phyloP scores from a whole-genome alignment of 2,797 vertebrate species.

The Glyptemys insculpta region DNA sequence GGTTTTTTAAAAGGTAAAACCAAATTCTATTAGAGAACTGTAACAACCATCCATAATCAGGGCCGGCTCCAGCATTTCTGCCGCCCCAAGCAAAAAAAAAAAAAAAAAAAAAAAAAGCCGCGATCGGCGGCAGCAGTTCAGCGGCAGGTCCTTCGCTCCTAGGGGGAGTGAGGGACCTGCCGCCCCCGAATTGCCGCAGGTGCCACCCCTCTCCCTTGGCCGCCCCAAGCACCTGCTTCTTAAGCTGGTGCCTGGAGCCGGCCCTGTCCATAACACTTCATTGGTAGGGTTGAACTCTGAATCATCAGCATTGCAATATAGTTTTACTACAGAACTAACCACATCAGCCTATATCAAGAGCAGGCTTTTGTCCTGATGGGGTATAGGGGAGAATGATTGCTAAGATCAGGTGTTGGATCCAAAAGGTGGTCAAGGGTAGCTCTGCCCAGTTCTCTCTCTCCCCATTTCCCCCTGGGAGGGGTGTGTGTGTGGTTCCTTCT shows the following conservation, averaged over 20 bases:
- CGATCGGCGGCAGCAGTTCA: too few relatives aligned
- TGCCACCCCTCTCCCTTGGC: too few relatives aligned
- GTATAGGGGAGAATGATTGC: background rate
- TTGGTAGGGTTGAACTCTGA: background rate
- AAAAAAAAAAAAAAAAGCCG: too few relatives aligned
- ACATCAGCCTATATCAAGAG: background rate
- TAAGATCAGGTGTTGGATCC: background rate
- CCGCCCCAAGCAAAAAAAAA: too few relatives aligned
- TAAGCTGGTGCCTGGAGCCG: too few relatives aligned
- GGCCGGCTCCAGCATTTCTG: too few relatives aligned
- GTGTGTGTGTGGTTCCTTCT: background rate
- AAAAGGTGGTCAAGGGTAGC: background rate
- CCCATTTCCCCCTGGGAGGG: background rate
- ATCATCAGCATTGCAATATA: background rate
- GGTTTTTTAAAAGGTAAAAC: constrained; percentile 1
- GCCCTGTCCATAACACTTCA: background rate
- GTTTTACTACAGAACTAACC: background rate
- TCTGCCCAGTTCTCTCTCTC: background rate
- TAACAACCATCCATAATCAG: background rate
- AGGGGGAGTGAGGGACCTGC: too few relatives aligned
- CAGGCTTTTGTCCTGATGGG: background rate
- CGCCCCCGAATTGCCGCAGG: too few relatives aligned
- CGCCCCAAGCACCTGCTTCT: too few relatives aligned
- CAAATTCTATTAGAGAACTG: background rate
- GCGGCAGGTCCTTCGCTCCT: too few relatives aligned